Evolutionary conservation across 2,797 vertebrate genomes (phyloP).

Genomic region (Coranthus polyacanthus): DNA sequence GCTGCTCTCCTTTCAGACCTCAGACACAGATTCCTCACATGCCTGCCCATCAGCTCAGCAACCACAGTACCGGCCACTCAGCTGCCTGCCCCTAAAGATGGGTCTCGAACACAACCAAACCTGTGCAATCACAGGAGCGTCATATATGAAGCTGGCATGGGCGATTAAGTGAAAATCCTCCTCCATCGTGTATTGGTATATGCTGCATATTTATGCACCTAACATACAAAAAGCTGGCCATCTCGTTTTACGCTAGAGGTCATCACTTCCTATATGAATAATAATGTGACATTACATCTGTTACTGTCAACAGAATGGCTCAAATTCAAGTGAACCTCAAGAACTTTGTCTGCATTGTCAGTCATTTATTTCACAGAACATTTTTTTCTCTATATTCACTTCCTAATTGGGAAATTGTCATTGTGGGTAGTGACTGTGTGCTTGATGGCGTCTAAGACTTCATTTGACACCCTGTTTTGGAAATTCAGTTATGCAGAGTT

Average conservation of each 20-base stretch:
- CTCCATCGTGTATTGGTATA: neutral
- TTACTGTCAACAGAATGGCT: slow-evolving; percentile 12
- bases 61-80: slow-evolving; percentile 52
- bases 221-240: neutral
- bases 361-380: slow-evolving; percentile 9
- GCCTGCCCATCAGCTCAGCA: slow-evolving; percentile 70
- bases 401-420: neutral
- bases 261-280: slow-evolving; percentile 10
- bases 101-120: slow-evolving; percentile 20
- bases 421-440: neutral
- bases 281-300: neutral
- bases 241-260: neutral
- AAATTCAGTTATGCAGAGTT: slow-evolving; percentile 6
- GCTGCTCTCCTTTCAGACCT: slow-evolving; percentile 76
- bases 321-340: neutral
- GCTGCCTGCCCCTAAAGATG: slow-evolving; percentile 36
- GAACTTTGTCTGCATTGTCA: no score
- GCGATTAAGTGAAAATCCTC: slow-evolving; percentile 10
- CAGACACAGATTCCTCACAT: slow-evolving; percentile 78
- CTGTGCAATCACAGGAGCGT: slow-evolving; percentile 18
- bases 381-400: neutral
- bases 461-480: slow-evolving; percentile 1
- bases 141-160: slow-evolving; percentile 6
- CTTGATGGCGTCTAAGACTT: neutral
- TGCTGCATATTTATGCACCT: neutral